Evolutionary conservation across 2,797 vertebrate species (phyloP).

Genomic region (Urosaurus nigricauda): DNA sequence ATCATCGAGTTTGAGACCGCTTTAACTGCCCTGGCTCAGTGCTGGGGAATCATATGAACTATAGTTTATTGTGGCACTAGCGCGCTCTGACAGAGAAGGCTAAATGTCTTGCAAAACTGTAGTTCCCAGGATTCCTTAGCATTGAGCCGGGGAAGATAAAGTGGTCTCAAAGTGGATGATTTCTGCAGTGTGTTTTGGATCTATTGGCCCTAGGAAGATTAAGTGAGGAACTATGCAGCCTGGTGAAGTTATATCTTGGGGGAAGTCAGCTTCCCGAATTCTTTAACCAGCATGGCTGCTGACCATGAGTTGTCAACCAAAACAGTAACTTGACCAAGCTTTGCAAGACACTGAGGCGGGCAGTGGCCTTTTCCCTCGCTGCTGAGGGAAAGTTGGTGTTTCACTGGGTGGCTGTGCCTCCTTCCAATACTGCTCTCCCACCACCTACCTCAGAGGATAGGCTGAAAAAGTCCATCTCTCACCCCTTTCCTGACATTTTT

Average conservation of each 20-base stretch:
- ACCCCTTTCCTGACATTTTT: not conserved
- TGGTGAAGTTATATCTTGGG: not conserved
- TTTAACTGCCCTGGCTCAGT: too few relatives aligned
- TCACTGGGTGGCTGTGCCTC: not conserved
- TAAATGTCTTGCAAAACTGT: too few relatives aligned
- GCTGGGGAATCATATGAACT: too few relatives aligned
- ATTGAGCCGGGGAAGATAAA: too few relatives aligned
- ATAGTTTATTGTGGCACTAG: too few relatives aligned
- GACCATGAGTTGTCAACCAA: not conserved
- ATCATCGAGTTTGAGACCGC: too few relatives aligned
- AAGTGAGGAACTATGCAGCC: not conserved
- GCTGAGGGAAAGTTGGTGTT: not conserved
- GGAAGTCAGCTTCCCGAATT: not conserved
- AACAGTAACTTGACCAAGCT: not conserved
- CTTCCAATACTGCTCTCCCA: not conserved
- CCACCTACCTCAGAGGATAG: slow-evolving; percentile 33
- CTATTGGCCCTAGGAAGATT: not conserved
- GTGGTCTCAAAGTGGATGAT: too few relatives aligned
- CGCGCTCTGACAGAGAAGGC: too few relatives aligned
- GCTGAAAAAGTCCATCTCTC: not conserved
- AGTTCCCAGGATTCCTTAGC: too few relatives aligned
- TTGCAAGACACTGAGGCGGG: too few relatives aligned
- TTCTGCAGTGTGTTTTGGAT: too few relatives aligned
- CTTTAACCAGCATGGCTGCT: not conserved
- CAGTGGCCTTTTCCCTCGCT: not conserved